phyloP scores from a whole-genome alignment of 2,113 vertebrate genomes.

The Peromyscus maniculatus region DNA sequence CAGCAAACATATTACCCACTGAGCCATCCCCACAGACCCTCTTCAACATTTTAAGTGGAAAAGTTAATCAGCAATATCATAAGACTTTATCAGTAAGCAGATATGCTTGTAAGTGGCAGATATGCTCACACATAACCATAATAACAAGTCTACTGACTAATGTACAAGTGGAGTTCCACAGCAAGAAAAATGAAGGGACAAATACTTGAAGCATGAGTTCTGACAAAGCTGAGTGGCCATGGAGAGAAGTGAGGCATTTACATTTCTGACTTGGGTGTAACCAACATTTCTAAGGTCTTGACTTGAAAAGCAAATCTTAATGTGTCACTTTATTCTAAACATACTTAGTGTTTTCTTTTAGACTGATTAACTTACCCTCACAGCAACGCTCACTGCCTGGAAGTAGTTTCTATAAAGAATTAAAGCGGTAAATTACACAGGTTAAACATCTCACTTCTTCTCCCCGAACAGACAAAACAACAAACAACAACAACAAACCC shows the following conservation, averaged over 20 bases:
- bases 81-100: slow-evolving; percentile 5
- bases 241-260: not conserved
- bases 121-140: not conserved
- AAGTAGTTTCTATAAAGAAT: not conserved
- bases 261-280: not conserved
- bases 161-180: not conserved
- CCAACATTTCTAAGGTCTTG: slow-evolving; percentile 17
- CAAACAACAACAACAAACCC: not conserved
- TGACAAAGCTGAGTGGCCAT: not conserved
- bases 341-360: not conserved
- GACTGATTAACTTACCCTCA: not conserved
- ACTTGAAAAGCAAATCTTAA: slow-evolving; percentile 38
- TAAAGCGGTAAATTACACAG: not conserved
- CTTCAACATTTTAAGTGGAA: not conserved
- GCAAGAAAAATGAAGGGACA: not conserved
- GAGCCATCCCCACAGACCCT: not conserved
- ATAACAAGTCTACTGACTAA: not conserved
- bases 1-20: not conserved
- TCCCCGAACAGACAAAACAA: too few species aligned
- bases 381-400: not conserved
- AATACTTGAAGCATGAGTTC: not conserved
- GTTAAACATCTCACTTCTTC: not conserved
- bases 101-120: not conserved
- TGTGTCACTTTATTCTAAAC: not conserved
- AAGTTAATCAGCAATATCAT: not conserved